Evolutionary conservation across 1,140 invertebrate species (phyloP), one percentile per base, ranked within the genome.

Genomic region (Zaprionus camerounensis): DNA sequence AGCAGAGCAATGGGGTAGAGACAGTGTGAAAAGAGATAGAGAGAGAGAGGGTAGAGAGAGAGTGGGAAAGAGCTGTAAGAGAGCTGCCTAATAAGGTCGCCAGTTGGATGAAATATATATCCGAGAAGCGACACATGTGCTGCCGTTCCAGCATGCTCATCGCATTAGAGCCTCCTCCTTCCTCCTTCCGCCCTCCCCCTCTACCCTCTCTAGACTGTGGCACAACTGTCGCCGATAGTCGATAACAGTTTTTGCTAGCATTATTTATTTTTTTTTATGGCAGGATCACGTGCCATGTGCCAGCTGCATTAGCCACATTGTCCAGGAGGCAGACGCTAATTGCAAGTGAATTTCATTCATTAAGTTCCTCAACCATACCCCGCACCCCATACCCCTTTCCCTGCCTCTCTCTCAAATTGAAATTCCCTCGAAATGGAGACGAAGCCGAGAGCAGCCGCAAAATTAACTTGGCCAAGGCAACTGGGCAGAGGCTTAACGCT

Each of bases 251-350:
- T 61, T 9, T 58, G 63, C 36, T 13, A 24, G 17, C 4, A 59
- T 69, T 67, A 49, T 73, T 61, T 12, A 31, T 68, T 26, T 38
- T 70, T 15, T 46, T 68, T 38, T 34, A 11, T 36, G 63, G 3
- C 46, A 61, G 38, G 80, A 91, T 91, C 88, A 91, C 88, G 90
- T 91, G 90, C 85, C 82, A 71, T 66, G 80, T 74, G 88, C 41
- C 88, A 91, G 90, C 85, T 91, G 88, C 59, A 17, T n/a, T 78
- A 91, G 90, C 88, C 88, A 88, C 59, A 7, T n/a, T 78, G 59
- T 24, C 55, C 41, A 46, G 69, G 65, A 63, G 66, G 62, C 66
- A 66, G 53, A 55, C 11, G 81, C 75, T 88, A 90, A 84, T 88
- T 88, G 85, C 80, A 69, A 73, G 63, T 56, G 74, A 81, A 83